phyloP scores from a whole-genome alignment of 2,797 vertebrate species.

The Sebastes cheni region DNA sequence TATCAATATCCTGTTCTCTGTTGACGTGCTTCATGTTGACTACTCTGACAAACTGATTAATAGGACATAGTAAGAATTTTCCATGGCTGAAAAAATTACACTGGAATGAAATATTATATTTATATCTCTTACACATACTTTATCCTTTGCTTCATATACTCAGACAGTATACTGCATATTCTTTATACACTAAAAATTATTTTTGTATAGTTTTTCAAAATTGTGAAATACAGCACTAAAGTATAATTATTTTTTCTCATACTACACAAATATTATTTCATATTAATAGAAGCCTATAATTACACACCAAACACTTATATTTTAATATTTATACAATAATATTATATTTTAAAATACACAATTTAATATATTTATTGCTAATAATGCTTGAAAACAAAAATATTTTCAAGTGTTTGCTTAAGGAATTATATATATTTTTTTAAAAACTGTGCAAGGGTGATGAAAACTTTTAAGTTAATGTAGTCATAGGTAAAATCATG shows the following conservation, averaged over 20 bases:
- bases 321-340: no score
- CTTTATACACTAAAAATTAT: background rate
- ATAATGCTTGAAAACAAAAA: background rate
- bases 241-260: background rate
- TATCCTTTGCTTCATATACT: background rate
- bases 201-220: background rate
- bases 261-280: background rate
- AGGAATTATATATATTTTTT: background rate
- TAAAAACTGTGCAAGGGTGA: background rate
- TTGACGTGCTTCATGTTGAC: background rate
- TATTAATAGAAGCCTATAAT: background rate
- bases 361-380: background rate
- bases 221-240: background rate
- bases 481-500: conserved; percentile 66
- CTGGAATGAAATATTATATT: background rate
- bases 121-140: background rate
- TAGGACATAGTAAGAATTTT: background rate
- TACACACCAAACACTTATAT: background rate
- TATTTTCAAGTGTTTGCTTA: background rate
- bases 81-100: background rate
- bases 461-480: conserved; percentile 54
- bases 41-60: background rate
- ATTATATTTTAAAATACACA: background rate
- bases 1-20: background rate
- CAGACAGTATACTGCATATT: background rate